These are phyloP conservation scores for Tragulus kanchil DNA, from an alignment of 2,113 vertebrate species.

Conservation along the genomic window DNA sequence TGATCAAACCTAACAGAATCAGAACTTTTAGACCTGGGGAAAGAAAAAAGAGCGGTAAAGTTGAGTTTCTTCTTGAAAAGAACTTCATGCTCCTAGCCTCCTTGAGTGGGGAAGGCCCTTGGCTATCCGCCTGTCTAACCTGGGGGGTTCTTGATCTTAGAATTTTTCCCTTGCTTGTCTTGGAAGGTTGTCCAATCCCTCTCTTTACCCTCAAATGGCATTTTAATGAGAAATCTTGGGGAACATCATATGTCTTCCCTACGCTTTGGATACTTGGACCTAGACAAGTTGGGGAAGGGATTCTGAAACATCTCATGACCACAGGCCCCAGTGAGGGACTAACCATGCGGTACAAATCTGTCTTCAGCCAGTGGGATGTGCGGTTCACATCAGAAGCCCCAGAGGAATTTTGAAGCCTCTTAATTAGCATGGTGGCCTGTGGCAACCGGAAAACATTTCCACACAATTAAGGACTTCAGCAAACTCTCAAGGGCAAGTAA, in stretches of 20 bases:
- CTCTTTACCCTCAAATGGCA: not conserved
- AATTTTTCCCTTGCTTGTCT: not conserved
- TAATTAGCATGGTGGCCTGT: conserved; percentile 73
- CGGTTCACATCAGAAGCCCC: not conserved
- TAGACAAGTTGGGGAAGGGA: not conserved
- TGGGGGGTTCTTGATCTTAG: not conserved
- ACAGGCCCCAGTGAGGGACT: not conserved
- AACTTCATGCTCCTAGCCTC: not conserved
- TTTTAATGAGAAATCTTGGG: conserved; percentile 35
- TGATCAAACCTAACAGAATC: conserved; percentile 39
- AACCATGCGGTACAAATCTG: not conserved
- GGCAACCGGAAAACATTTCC: conserved; percentile 77
- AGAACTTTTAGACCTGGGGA: conserved; percentile 41
- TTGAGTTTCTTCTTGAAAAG: not conserved
- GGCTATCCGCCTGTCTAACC: not conserved
- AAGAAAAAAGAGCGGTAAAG: not conserved
- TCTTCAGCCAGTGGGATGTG: not conserved
- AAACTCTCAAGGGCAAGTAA: conserved; percentile 70
- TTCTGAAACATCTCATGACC: not conserved
- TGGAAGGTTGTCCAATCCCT: not conserved
- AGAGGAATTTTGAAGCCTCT: conserved; percentile 58
- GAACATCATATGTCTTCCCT: not conserved
- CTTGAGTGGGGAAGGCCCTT: not conserved
- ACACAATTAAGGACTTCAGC: conserved; percentile 72
- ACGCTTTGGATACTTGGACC: not conserved